Conservation (phyloP, 2,888 invertebrate genomes). For the Chymomyza caudatula region DNA sequence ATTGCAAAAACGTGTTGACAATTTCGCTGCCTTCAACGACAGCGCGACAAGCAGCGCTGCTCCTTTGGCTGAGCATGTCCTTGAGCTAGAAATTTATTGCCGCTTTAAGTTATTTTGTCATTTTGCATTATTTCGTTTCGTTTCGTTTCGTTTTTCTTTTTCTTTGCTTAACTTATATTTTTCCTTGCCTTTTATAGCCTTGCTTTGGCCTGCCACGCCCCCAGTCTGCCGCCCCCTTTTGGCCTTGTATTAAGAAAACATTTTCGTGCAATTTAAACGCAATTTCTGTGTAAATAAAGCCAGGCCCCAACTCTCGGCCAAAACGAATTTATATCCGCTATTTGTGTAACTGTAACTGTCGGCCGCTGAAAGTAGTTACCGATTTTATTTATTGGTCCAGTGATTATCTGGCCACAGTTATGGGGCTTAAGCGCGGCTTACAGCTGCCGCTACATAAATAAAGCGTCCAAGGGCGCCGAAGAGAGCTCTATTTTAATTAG, state of each 20-base stretch:
- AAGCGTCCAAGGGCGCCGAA: conserved; percentile 5
- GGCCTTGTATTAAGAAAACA: conserved; percentile 48
- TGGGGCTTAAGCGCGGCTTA: conserved; percentile 36
- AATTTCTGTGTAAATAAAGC: conserved; percentile 21
- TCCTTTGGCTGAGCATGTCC: conserved; percentile 43
- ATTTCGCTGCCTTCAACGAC: conserved; percentile 30
- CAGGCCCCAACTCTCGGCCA: not conserved
- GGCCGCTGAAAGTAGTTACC: conserved; percentile 6
- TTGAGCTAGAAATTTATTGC: conserved; percentile 52
- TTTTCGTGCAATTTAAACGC: conserved; percentile 50
- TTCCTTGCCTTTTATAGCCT: not conserved
- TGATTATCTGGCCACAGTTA: conserved; percentile 42
- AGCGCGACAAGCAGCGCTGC: conserved; percentile 14
- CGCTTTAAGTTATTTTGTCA: conserved; percentile 55
- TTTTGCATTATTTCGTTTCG: conserved; percentile 41
- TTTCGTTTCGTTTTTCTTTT: conserved; percentile 3
- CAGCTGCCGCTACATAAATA: conserved; percentile 11
- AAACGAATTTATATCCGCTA: conserved; percentile 24
- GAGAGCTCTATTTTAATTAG: conserved; percentile 8
- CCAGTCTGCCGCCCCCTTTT: conserved; percentile 12
- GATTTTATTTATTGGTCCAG: conserved; percentile 32
- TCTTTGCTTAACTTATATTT: not conserved
- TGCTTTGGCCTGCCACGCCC: conserved; percentile 19
- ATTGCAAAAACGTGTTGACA: conserved; percentile 55
- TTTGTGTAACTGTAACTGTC: conserved; percentile 4